phyloP scores from a whole-genome alignment of 2,113 vertebrate genomes.

The Nyctereutes procyonoides region DNA sequence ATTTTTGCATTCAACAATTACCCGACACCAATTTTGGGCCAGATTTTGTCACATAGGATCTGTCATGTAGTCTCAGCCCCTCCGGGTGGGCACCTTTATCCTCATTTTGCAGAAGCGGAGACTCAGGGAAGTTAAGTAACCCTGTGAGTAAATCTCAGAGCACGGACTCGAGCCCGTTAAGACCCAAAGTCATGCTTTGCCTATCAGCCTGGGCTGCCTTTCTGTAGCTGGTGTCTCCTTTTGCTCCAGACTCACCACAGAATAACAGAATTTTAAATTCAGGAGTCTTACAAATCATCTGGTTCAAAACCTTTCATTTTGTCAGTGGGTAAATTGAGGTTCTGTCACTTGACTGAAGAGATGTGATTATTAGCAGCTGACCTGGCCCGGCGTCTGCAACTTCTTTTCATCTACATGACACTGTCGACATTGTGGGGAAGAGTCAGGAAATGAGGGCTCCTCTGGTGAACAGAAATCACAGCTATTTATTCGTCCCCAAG shows the following conservation, averaged over 20 bases:
- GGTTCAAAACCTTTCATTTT: background rate
- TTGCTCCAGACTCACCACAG: background rate
- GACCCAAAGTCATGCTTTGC: background rate
- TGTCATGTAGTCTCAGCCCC: background rate
- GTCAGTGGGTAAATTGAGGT: background rate
- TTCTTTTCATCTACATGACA: background rate
- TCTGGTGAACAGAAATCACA: slow-evolving; percentile 26
- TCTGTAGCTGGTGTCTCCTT: background rate
- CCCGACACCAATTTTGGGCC: background rate
- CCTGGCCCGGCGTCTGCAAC: background rate
- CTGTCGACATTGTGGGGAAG: background rate
- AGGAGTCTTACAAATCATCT: background rate
- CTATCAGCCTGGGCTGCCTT: background rate
- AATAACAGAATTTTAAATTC: background rate
- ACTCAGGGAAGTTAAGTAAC: background rate
- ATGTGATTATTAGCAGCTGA: background rate
- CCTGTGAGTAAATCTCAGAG: background rate
- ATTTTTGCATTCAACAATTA: background rate
- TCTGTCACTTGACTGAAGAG: background rate
- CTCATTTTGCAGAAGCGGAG: background rate
- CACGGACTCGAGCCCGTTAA: background rate
- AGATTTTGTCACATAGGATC: accelerated
- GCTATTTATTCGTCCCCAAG: background rate
- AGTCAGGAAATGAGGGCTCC: background rate
- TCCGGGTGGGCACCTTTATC: background rate